Conservation (phyloP, 2,113 vertebrate species). For the Etia nguti region DNA sequence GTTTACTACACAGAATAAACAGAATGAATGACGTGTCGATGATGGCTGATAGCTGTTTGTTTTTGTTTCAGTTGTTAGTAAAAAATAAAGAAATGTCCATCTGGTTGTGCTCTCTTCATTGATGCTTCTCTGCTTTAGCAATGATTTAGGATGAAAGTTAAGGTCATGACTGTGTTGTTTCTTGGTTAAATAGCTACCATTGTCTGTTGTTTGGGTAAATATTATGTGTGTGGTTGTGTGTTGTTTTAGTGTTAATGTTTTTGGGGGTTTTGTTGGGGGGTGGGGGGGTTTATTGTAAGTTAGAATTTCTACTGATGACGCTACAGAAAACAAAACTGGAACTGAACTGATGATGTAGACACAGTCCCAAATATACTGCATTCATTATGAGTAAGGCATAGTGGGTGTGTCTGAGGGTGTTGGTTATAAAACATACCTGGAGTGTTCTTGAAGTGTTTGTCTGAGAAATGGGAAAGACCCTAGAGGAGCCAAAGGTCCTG, state of each 20-base stretch:
- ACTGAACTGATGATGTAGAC: not conserved
- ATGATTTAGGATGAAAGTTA: no score
- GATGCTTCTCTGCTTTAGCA: no score
- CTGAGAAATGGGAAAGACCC: constrained; percentile 49
- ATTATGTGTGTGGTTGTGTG: not conserved
- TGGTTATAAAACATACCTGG: constrained; percentile 9
- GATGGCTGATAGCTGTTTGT: no score
- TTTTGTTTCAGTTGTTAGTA: no score
- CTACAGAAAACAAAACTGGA: not conserved
- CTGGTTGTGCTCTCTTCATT: no score
- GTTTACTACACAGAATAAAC: not conserved
- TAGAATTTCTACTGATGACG: not conserved
- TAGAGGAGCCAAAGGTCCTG: constrained; percentile 34
- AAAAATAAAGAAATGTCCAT: not conserved
- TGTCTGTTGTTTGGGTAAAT: not conserved
- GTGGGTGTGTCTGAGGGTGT: constrained; percentile 30
- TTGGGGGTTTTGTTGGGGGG: no score
- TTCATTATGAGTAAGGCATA: not conserved
- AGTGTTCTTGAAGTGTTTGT: constrained; percentile 40
- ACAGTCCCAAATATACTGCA: not conserved
- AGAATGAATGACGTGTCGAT: not conserved
- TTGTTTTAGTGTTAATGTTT: not conserved
- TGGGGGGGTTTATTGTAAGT: not conserved
- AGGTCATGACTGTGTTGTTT: no score
- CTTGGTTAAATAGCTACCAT: no score